Percentiles rank a stretch among this genome's conserved stretches.
Evolutionary conservation across 35 echinoderm and acorn worm species (phyloP).

Genomic region (Hemicentrotus pulcherrimus): DNA sequence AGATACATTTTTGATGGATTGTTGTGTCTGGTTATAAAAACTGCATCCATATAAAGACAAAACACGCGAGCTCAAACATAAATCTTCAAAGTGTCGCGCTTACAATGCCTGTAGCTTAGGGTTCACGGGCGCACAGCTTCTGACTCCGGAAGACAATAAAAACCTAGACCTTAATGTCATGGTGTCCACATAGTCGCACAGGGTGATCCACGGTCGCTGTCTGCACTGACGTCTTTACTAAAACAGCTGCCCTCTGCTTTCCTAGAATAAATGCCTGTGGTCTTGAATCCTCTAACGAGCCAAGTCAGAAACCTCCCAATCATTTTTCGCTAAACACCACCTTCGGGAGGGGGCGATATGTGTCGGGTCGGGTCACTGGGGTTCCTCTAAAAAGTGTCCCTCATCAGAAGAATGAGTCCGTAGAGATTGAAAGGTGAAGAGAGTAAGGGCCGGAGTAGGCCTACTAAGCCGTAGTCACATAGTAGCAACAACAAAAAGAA

Average conservation of each 20-base stretch:
- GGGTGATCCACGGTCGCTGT: background rate
- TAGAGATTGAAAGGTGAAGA: background rate
- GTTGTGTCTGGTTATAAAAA: too few species aligned
- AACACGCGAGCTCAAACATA: background rate
- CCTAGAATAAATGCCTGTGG: slow-evolving; percentile 6
- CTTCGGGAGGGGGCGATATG: background rate
- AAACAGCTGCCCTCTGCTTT: background rate
- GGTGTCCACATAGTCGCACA: background rate
- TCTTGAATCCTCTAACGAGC: background rate
- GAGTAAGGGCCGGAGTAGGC: background rate
- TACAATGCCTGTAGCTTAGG: background rate
- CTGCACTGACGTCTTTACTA: background rate
- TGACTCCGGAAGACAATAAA: background rate
- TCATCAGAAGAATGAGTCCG: background rate
- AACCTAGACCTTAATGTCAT: background rate
- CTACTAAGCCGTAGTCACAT: background rate
- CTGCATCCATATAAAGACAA: background rate
- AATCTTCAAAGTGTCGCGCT: background rate
- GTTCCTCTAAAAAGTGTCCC: background rate
- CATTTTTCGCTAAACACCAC: background rate
- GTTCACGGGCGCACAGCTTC: background rate
- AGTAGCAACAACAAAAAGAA: background rate
- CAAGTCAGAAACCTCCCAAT: background rate
- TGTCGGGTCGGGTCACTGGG: background rate
- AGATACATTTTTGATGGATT: too few species aligned